These are phyloP conservation scores for Tipula unca DNA, from an alignment of 2,888 invertebrate genomes.

Conservation along the genomic window DNA sequence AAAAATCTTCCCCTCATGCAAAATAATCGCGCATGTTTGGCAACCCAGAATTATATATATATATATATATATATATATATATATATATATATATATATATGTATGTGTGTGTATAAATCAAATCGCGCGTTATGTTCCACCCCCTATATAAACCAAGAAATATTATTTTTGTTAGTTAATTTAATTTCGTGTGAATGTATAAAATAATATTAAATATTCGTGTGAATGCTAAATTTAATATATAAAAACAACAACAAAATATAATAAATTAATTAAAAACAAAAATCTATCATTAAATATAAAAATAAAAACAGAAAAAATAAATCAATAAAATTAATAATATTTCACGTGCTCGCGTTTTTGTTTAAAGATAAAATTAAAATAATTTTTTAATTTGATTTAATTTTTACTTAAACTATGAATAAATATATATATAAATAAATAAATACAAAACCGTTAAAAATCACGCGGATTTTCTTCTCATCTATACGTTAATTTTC, in stretches of 20 bases:
- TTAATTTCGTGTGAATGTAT: background rate
- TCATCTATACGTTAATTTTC: background rate
- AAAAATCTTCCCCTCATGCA: background rate
- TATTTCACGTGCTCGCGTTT: background rate
- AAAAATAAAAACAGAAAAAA: background rate
- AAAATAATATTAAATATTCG: background rate
- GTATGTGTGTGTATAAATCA: no score
- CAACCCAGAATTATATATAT: background rate
- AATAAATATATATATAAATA: background rate
- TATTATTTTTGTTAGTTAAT: background rate
- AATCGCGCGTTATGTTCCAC: background rate
- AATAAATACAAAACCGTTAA: background rate
- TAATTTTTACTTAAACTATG: background rate
- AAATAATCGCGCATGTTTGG: background rate
- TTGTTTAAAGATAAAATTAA: background rate
- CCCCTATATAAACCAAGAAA: conserved; percentile 1
- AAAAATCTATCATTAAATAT: background rate
- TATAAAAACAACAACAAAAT: background rate
- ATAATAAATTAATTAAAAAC: background rate
- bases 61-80: no score
- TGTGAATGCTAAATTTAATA: background rate
- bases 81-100: no score
- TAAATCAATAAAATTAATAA: background rate
- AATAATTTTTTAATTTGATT: background rate
- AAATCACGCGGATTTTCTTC: background rate